Evolutionary conservation across 2,888 invertebrate genomes (phyloP), one percentile per base, ranked within the genome.

Genomic region (Cataglyphis livida): DNA sequence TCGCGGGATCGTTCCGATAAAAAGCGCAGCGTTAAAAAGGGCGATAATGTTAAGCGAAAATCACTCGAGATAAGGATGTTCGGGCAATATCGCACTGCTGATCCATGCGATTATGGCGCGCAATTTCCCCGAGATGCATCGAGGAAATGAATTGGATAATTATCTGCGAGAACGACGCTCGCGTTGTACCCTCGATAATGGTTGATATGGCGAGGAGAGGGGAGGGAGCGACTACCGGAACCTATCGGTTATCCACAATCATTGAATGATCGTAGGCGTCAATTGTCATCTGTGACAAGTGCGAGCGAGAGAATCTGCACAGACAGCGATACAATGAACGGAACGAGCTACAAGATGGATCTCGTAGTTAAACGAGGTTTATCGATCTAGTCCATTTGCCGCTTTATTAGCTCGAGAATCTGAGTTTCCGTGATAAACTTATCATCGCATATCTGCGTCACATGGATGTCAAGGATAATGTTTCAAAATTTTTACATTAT

Each of bases 221-320:
- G n/a, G 7, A 6, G 6, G n/a, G 7, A 7, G 18, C 15, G n/a
- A 12, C 28, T 70, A 83, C 85, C 87, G 59, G 64, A 83, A 79
- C 75, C 82, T 74, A 68, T 41, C 32, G 79, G 9, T 44, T 44
- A 61, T 85, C 81, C 82, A 65, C 84, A 79, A 74, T 84, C 62
- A 78, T 84, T 83, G 83, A 64, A 21, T 41, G 51, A 74, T 73
- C 84, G 88, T 89, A 71, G 88, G 87, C 87, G 89, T 84, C 71
- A 70, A 76, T 71, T 84, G 68, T 51, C 62, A 57, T 59, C 68
- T 44, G 35, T 57, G 76, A 44, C 5, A 35, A 64, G 35, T 35
- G 54, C 25, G 65, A 65, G 15, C 18, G 44, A 21, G 15, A 73
- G 15, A 64, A 21, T 9, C 12, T 5, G 21, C 25, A 38, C 15